A percentile compares a stretch with the other conserved stretches of the same genome.
phyloP scores from a whole-genome alignment of 2,888 invertebrate species.

The Hirtodrosophila confusa region DNA sequence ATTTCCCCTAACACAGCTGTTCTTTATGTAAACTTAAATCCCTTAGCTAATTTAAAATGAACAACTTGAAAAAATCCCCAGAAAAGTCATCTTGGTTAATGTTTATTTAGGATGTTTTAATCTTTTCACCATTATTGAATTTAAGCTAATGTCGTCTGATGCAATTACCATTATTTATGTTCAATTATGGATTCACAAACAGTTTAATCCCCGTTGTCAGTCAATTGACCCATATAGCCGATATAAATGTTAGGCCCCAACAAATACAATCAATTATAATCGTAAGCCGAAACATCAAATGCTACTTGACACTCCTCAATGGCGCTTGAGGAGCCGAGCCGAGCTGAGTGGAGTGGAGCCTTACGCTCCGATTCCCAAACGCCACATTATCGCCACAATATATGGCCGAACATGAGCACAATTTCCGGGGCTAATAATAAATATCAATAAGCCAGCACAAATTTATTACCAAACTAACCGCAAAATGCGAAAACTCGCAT shows the following conservation, averaged over 20 bases:
- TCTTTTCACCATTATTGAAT: neutral
- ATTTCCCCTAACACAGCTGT: too few relatives aligned
- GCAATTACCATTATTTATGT: conserved; percentile 8
- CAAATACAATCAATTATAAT: conserved; percentile 55
- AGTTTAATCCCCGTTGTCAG: conserved; percentile 21
- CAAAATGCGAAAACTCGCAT: conserved; percentile 54
- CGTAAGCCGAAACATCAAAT: conserved; percentile 17
- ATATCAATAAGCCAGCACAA: conserved; percentile 74
- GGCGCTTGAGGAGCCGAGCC: conserved; percentile 5
- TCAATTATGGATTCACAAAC: conserved; percentile 24
- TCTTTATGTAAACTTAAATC: too few relatives aligned
- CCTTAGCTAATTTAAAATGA: too few relatives aligned
- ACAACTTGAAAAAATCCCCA: too few relatives aligned
- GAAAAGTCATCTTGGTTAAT: too few relatives aligned
- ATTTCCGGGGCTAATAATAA: conserved; percentile 74
- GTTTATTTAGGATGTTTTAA: too few relatives aligned
- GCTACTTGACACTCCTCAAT: conserved; percentile 3
- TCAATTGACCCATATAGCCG: conserved; percentile 46
- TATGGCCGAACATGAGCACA: conserved; percentile 59
- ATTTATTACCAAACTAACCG: conserved; percentile 72
- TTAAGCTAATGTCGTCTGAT: neutral
- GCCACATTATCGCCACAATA: conserved; percentile 62
- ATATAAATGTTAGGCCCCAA: conserved; percentile 14
- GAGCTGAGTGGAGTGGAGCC: conserved; percentile 7
- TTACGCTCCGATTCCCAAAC: conserved; percentile 39